A percentile compares a stretch with the other conserved stretches of the same genome.
Conservation (phyloP, 2,113 vertebrate species). For the Aramus guarauna region DNA sequence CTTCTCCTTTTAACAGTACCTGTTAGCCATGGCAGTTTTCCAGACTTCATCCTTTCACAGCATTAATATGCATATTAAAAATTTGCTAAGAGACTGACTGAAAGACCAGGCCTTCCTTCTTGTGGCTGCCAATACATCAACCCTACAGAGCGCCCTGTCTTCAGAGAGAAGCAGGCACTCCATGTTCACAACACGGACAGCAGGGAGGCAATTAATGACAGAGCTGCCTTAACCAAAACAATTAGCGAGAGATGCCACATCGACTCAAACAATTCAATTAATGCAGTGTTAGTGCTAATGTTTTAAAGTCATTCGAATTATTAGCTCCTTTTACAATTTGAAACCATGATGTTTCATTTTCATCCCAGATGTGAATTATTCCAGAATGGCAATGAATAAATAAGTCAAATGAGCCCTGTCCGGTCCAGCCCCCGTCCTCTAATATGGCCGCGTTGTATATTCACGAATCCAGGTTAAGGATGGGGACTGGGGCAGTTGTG, state of each 20-base stretch:
- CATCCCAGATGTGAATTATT: background rate
- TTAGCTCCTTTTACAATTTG: slow-evolving; percentile 8
- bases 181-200: rapidly evolving
- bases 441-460: background rate
- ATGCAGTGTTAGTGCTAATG: background rate
- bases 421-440: background rate
- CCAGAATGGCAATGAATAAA: background rate
- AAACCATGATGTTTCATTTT: background rate
- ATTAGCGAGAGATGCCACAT: background rate
- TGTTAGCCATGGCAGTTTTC: background rate
- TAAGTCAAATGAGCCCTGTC: background rate
- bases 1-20: background rate
- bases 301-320: background rate
- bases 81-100: background rate
- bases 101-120: background rate
- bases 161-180: background rate
- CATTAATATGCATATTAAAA: background rate
- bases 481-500: slow-evolving; percentile 71
- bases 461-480: slow-evolving; percentile 74
- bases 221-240: background rate
- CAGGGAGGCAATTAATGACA: background rate
- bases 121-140: background rate
- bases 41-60: background rate
- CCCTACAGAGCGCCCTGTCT: background rate
- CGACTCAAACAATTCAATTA: slow-evolving; percentile 12